Evolutionary conservation across 2,113 vertebrate species (phyloP).

Genomic region (Cinclus cinclus): DNA sequence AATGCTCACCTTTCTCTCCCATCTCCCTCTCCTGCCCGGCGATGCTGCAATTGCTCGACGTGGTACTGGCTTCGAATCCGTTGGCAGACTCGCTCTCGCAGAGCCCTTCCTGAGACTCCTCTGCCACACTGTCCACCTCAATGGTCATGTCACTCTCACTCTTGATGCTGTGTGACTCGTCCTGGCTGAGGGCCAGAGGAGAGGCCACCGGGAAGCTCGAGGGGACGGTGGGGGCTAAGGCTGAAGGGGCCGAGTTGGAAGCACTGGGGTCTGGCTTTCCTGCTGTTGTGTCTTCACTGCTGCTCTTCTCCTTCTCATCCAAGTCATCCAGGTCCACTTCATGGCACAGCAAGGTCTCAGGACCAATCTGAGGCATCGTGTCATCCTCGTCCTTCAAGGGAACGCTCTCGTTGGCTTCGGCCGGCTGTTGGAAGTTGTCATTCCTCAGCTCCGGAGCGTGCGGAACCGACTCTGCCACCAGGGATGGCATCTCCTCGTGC

Average conservation of each 20-base stretch:
- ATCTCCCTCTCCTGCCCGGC: slow-evolving; percentile 79
- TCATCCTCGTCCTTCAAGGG: slow-evolving; percentile 74
- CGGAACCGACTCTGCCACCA: slow-evolving; percentile 70
- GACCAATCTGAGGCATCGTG: slow-evolving; percentile 87
- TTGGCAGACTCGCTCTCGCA: slow-evolving; percentile 83
- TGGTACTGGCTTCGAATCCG: slow-evolving; percentile 81
- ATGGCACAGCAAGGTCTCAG: slow-evolving; percentile 91
- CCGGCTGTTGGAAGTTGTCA: slow-evolving; percentile 8
- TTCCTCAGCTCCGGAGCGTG: slow-evolving; percentile 23
- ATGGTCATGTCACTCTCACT: slow-evolving; percentile 82
- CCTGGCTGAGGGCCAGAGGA: slow-evolving; percentile 74
- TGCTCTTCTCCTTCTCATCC: slow-evolving; percentile 90
- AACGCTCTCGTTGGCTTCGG: slow-evolving; percentile 21
- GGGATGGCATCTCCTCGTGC: slow-evolving; percentile 77
- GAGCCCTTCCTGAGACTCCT: slow-evolving; percentile 83
- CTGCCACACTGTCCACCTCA: slow-evolving; percentile 84
- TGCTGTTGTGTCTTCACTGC: slow-evolving; percentile 70
- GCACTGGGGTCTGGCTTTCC: slow-evolving; percentile 61
- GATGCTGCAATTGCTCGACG: slow-evolving; percentile 79
- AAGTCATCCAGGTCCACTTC: slow-evolving; percentile 94
- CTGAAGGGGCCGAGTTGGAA: slow-evolving; percentile 39
- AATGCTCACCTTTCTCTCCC: slow-evolving; percentile 82
- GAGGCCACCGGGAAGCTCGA: slow-evolving; percentile 71
- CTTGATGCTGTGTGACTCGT: slow-evolving; percentile 80
- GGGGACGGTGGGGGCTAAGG: slow-evolving; percentile 59